Percentiles rank a stretch among this genome's conserved stretches.
These are phyloP conservation scores for Centruroides vittatus DNA, from an alignment of 1,140 invertebrate species.

Conservation along the genomic window DNA sequence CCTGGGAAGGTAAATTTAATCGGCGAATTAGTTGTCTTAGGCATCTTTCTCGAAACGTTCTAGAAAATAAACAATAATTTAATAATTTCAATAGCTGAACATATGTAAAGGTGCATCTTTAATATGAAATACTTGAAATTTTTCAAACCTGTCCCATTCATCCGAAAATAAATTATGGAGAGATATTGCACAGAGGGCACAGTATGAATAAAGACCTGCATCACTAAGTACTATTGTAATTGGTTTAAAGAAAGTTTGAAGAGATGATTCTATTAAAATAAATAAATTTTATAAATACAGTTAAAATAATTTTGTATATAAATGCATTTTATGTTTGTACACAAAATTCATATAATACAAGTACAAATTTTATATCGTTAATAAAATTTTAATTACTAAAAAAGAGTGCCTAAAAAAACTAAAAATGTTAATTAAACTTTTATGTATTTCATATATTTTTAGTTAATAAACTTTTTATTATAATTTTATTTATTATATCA, in stretches of 20 bases:
- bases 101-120: neutral
- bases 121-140: neutral
- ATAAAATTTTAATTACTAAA: too few species aligned
- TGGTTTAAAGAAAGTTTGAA: constrained; percentile 5
- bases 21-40: neutral
- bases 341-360: too few species aligned
- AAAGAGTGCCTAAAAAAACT: too few species aligned
- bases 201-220: constrained; percentile 37
- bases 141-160: constrained; percentile 29
- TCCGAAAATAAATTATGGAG: constrained; percentile 35
- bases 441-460: too few species aligned
- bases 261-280: neutral
- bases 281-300: neutral
- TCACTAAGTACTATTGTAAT: constrained; percentile 21
- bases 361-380: too few species aligned
- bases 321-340: too few species aligned
- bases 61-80: constrained; percentile 5
- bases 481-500: too few species aligned
- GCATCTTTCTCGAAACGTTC: constrained; percentile 5
- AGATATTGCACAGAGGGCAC: constrained; percentile 35
- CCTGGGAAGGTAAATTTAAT: neutral
- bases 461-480: too few species aligned
- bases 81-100: neutral
- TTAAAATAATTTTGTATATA: too few species aligned
- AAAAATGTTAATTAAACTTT: too few species aligned